Percentiles rank a stretch among this genome's conserved stretches.
phyloP scores from a whole-genome alignment of 2,797 vertebrate genomes.

The Huso huso region DNA sequence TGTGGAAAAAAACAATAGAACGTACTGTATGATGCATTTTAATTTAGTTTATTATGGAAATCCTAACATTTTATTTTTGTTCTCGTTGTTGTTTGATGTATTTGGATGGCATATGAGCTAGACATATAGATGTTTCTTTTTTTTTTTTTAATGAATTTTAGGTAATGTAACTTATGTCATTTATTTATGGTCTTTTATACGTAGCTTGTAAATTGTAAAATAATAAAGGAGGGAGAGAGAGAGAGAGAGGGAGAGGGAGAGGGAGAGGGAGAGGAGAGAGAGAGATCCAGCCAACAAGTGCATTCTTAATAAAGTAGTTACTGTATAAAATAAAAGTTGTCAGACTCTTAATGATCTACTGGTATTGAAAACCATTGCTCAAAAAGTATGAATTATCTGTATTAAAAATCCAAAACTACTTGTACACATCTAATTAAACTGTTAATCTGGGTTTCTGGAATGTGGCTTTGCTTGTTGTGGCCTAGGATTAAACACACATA shows the following conservation, averaged over 20 bases:
- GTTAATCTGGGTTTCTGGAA: no score
- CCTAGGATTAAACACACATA: no score
- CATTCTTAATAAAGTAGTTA: constrained; percentile 98
- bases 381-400: no score
- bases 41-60: constrained; percentile 75
- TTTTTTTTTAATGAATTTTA: constrained; percentile 66
- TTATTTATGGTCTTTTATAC: constrained; percentile 99
- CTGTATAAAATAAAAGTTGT: constrained; percentile 43
- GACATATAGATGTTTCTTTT: constrained; percentile 58
- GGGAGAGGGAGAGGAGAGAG: no score
- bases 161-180: constrained; percentile 99
- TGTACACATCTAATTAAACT: no score
- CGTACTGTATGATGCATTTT: constrained; percentile 82
- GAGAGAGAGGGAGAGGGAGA: constrained; percentile 56
- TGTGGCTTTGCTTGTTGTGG: no score
- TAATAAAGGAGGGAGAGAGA: constrained; percentile 72
- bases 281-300: constrained; percentile 55
- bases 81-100: constrained; percentile 66
- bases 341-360: neutral
- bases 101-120: constrained; percentile 71
- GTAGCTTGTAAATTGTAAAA: constrained; percentile 99
- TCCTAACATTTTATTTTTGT: constrained; percentile 62
- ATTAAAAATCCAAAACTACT: no score
- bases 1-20: constrained; percentile 72
- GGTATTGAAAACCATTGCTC: neutral